Base-by-base conservation (phyloP, 2,888 invertebrate genomes). In the Philhelius pedissequus region DNA sequence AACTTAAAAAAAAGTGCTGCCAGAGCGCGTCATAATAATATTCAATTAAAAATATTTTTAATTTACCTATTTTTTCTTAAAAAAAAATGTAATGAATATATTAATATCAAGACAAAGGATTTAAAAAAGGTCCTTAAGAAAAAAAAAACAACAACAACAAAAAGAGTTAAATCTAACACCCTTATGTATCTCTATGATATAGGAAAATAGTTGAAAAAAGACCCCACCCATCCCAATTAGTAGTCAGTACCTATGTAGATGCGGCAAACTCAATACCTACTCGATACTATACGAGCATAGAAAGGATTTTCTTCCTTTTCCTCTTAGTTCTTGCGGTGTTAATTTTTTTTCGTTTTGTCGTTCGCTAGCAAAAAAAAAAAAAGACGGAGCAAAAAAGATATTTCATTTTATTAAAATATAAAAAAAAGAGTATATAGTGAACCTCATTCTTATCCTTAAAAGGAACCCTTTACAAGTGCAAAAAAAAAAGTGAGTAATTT, bases 201-300 rank as follows among this genome's bases (percentile, higher is more conserved):
- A 52, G 32, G 30, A 35, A 58, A 60, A 40, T 43, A 50, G 15
- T 38, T 40, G 7, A 48, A 45, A 71, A 68, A 73, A 69, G 80
- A 75, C 84, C 84, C 84, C 80, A 84, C 84, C 84, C 84, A 76
- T 84, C 45, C 80, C 84, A 80, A 83, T 83, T 70, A 79, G 56
- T 58, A 62, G 54, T 64, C 56, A 62, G 54, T 70, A 48, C 60
- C 66, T 70, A n/a, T n/a, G n/a, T n/a, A 58, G 64, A 84, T 84
- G 80, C 84, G 66, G 84, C 75, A 83, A 74, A 74, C 69, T 52
- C 45, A 70, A 45, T 74, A 74, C 43, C 54, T 70, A 66, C 66
- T 71, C 71, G 66, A 71, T 75, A 30, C 38, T 48, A n/a, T n/a
- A 22, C 22, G 7, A 25, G 48, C 25, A 64, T 40, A 79, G 27